Evolutionary conservation across 2,888 invertebrate genomes (phyloP).

Genomic region (Eupithecia tripunctaria): DNA sequence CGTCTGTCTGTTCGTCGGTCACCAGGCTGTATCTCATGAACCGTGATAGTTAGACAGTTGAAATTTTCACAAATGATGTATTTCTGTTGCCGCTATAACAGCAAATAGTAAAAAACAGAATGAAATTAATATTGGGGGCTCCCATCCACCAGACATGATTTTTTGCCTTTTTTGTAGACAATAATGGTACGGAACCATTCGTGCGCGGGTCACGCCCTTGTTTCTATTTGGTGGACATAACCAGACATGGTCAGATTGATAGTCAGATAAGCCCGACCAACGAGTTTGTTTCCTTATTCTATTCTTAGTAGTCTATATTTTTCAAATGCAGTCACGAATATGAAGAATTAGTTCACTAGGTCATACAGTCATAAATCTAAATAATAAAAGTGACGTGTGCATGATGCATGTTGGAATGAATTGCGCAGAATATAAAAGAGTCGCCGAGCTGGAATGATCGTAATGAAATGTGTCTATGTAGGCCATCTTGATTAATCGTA

Average conservation of each 20-base stretch:
- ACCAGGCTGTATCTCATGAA: no score
- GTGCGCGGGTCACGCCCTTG: no score
- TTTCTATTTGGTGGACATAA: neutral
- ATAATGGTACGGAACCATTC: no score
- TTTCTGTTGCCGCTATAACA: no score
- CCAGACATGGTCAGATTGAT: neutral
- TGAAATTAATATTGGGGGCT: no score
- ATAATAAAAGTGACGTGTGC: slow-evolving; percentile 39
- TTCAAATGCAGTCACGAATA: neutral
- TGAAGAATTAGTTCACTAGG: slow-evolving; percentile 11
- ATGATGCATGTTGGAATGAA: slow-evolving; percentile 38
- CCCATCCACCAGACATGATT: no score
- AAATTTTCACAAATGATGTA: no score
- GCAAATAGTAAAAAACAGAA: no score
- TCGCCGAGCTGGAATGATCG: slow-evolving; percentile 34
- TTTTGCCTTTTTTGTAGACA: no score
- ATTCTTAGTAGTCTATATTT: neutral
- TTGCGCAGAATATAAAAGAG: slow-evolving; percentile 24
- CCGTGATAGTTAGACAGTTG: no score
- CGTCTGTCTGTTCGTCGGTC: no score
- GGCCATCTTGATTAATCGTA: slow-evolving; percentile 42
- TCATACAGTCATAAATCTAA: slow-evolving; percentile 48
- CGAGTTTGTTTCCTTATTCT: neutral
- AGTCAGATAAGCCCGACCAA: neutral
- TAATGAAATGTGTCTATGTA: slow-evolving; percentile 39